Evolutionary conservation across 2,888 invertebrate genomes (phyloP).

Genomic region (Eupithecia abbreviata): DNA sequence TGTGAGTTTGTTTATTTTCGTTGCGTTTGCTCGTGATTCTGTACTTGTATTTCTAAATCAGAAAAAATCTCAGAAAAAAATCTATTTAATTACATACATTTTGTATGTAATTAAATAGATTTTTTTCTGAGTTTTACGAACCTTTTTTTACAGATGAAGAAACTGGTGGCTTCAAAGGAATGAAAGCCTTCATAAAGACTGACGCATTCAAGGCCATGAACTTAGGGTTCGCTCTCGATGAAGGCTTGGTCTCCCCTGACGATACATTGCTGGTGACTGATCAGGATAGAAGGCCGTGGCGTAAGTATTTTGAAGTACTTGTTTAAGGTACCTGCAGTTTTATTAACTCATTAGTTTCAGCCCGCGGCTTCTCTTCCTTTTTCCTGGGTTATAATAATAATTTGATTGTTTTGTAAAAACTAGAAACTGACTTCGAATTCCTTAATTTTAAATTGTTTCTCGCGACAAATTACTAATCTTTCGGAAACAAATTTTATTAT

Average conservation of each 20-base stretch:
- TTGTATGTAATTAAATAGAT: background rate
- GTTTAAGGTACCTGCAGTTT: too few relatives aligned
- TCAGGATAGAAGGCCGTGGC: conserved; percentile 90
- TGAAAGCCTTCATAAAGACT: conserved; percentile 87
- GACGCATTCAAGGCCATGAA: conserved; percentile 89
- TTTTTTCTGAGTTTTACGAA: background rate
- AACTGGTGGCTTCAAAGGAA: conserved; percentile 90
- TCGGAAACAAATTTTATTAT: too few relatives aligned
- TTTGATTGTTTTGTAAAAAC: too few relatives aligned
- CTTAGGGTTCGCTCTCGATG: conserved; percentile 92
- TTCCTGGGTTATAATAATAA: too few relatives aligned
- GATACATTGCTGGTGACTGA: conserved; percentile 85
- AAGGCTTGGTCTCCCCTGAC: conserved; percentile 86
- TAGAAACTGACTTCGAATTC: too few relatives aligned
- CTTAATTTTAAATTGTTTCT: too few relatives aligned
- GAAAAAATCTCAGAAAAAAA: too few relatives aligned
- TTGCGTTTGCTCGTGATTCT: background rate
- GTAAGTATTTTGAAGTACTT: conserved; percentile 81
- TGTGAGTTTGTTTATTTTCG: background rate
- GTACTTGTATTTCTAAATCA: background rate
- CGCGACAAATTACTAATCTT: too few relatives aligned
- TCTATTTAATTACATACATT: too few relatives aligned
- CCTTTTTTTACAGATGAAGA: conserved; percentile 87
- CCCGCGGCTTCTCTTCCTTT: too few relatives aligned
- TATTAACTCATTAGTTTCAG: too few relatives aligned